These are phyloP conservation scores for Saxicola maurus DNA, from an alignment of 2,797 vertebrate genomes.

Conservation along the genomic window DNA sequence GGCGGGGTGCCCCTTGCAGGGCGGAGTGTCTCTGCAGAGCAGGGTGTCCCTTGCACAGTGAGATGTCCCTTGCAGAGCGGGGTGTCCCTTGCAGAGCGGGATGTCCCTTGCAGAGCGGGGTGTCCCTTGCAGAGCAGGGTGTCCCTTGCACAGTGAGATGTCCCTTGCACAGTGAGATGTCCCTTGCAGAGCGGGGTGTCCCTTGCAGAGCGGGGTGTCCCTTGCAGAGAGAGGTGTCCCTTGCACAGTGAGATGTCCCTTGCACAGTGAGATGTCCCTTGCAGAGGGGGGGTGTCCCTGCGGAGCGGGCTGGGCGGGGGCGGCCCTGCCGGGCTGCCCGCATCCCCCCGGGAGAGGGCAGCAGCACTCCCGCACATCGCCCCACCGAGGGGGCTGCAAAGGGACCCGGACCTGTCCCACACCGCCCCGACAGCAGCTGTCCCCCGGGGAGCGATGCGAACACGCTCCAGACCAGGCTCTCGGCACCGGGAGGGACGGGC, in stretches of 20 bases:
- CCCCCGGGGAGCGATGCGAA: neutral
- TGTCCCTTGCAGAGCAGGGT: no score
- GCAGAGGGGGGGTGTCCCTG: fast-evolving
- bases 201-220: no score
- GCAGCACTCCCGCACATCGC: slow-evolving; percentile 6
- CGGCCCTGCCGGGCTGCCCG: neutral
- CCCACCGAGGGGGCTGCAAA: neutral
- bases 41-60: neutral
- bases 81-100: fast-evolving
- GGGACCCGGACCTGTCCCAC: neutral
- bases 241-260: fast-evolving
- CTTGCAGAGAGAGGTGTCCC: neutral
- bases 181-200: fast-evolving
- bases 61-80: neutral
- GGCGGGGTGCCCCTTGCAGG: neutral
- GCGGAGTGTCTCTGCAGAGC: fast-evolving
- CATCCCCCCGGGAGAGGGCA: slow-evolving; percentile 51
- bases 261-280: no score
- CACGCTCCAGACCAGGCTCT: fast-evolving
- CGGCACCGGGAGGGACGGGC: no score
- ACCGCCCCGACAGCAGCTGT: neutral
- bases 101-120: neutral
- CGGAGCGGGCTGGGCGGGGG: neutral
- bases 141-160: neutral
- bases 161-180: neutral